Percentiles rank a stretch among this genome's conserved stretches.
phyloP scores from a whole-genome alignment of 2,113 vertebrate species.

The Illadopsis cleaveri region DNA sequence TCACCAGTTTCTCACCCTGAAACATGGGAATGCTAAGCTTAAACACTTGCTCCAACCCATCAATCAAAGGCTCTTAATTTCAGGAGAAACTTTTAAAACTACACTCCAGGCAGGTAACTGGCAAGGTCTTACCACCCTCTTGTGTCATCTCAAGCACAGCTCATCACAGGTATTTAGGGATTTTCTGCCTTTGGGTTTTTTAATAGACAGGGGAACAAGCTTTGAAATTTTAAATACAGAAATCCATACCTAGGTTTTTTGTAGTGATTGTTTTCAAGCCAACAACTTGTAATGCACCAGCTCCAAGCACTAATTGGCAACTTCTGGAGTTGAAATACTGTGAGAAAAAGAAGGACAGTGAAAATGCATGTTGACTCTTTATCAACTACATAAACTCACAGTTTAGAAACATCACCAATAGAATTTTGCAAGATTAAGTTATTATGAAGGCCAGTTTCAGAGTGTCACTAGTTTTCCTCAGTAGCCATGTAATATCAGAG shows the following conservation, averaged over 20 bases:
- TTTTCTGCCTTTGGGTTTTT: neutral
- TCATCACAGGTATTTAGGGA: neutral
- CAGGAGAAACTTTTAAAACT: neutral
- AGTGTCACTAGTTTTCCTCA: neutral
- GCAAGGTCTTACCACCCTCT: neutral
- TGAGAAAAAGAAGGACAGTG: neutral
- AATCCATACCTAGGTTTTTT: constrained; percentile 91
- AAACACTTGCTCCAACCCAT: neutral
- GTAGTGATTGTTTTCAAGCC: constrained; percentile 99
- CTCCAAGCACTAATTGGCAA: constrained; percentile 96
- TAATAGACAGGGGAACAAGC: neutral
- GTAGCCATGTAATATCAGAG: neutral
- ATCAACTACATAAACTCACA: neutral
- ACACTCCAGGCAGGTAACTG: neutral
- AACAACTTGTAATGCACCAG: constrained; percentile 94
- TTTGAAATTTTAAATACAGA: neutral
- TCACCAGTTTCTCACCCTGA: neutral
- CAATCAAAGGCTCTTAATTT: neutral
- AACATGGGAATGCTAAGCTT: neutral
- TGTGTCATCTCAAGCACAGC: neutral
- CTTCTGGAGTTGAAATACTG: constrained; percentile 99
- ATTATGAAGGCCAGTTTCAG: neutral
- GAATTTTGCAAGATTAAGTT: neutral
- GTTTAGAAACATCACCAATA: neutral
- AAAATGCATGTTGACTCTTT: neutral